Base-by-base conservation (phyloP, 1,140 invertebrate genomes). In the Glossosoma conforme region DNA sequence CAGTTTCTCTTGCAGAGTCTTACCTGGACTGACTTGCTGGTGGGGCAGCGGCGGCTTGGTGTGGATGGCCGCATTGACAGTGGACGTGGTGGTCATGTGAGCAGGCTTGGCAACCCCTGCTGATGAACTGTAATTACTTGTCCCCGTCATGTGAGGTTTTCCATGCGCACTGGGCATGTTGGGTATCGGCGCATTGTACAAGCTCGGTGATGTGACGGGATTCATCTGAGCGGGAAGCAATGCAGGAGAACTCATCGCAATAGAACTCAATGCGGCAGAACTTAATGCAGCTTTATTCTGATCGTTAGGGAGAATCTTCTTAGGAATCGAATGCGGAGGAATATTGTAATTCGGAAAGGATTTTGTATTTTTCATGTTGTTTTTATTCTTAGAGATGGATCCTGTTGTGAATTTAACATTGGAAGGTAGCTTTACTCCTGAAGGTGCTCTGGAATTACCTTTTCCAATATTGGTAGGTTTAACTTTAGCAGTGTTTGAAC, bases 1-100 rank as follows among this genome's bases (percentile, higher is more conserved):
- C 33, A 81, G 61, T 65, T 80, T 81, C 59, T 81, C 77, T 50
- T 81, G 79, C 30, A 81, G 56, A 2, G 79, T 80, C 66, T 80
- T 81, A 11, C 73, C 74, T 0, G 77, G 72, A 58, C 75, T 78
- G 6, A 64, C 60, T 56, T 70, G 68, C 51, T 70, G 66, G 38
- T 71, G 68, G 0, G 69, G 63, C 52, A 63, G 40, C 0, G 67
- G 65, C 2, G 70, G 68, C 52, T 75, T 73, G 0, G 67, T 42
- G 32, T 70, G 68, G 6, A 66, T 59, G 0, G 62, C 55, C 0
- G 65, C 30, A 36, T 53, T 66, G 1, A 64, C 56, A 5, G 61
- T 61, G 0, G 65, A 64, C 2, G 67, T 47, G n/a, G 48, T 60
- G 1, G 67, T 61, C 56, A 70, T 64, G 42, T 74, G 70, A 0